A percentile compares a stretch with the other conserved stretches of the same genome.
phyloP scores from a whole-genome alignment of 2,797 vertebrate species.

The Coregonus suidteri region DNA sequence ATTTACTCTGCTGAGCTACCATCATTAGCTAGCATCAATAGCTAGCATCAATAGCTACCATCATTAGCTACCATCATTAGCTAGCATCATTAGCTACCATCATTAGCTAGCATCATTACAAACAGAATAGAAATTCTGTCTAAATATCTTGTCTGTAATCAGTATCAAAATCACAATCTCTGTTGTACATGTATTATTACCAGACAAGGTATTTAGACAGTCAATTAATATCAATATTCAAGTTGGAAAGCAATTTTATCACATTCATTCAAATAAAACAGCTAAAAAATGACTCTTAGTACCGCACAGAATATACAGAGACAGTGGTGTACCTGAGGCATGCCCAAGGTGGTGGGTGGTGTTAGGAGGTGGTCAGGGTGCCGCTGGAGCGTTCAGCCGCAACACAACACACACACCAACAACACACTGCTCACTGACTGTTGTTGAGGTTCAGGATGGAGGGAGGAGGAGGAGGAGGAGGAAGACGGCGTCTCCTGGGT shows the following conservation, averaged over 20 bases:
- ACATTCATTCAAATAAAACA: no score
- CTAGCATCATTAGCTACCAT: no score
- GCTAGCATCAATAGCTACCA: no score
- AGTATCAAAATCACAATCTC: no score
- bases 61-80: no score
- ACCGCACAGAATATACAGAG: neutral
- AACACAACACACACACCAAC: neutral
- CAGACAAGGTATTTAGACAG: no score
- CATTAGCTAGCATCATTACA: neutral
- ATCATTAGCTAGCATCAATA: no score
- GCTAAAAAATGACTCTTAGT: no score
- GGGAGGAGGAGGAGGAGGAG: neutral
- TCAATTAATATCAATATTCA: no score
- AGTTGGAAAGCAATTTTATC: no score
- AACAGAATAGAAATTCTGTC: neutral
- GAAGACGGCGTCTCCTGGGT: neutral
- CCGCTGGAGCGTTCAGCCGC: constrained; percentile 41
- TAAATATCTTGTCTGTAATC: no score
- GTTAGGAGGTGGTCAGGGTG: constrained; percentile 57
- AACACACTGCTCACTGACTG: neutral
- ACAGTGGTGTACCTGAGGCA: constrained; percentile 70
- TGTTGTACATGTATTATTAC: no score
- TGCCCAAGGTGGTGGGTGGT: constrained; percentile 65
- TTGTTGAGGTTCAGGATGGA: neutral
- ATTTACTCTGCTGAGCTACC: neutral